These are phyloP conservation scores for Sturmia bella DNA, from an alignment of 2,888 invertebrate genomes.

Conservation along the genomic window DNA sequence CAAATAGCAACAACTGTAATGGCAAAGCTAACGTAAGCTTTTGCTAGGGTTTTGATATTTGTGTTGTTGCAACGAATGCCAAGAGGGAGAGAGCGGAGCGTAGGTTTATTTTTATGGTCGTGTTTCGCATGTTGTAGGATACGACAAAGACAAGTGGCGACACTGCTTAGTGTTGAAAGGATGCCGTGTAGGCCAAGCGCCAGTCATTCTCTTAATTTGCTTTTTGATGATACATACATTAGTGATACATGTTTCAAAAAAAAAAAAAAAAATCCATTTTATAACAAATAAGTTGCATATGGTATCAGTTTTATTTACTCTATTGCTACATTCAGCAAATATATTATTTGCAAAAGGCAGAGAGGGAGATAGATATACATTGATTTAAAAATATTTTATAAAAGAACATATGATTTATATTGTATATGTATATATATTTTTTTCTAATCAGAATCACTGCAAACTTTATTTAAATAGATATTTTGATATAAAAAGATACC, in stretches of 20 bases:
- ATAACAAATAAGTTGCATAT: constrained; percentile 40
- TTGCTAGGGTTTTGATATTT: constrained; percentile 18
- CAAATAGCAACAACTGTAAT: constrained; percentile 5
- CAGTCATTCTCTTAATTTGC: constrained; percentile 37
- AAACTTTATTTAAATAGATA: no score
- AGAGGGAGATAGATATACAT: neutral
- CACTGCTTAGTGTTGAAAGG: constrained; percentile 54
- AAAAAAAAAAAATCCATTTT: constrained; percentile 31
- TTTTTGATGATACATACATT: constrained; percentile 1
- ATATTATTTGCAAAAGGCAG: neutral
- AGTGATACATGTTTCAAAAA: constrained; percentile 23
- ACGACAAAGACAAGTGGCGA: constrained; percentile 66
- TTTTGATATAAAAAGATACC: no score
- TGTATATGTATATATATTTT: no score
- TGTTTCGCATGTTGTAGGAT: constrained; percentile 39
- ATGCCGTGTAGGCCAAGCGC: constrained; percentile 48
- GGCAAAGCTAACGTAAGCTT: constrained; percentile 56
- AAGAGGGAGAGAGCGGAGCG: constrained; percentile 54
- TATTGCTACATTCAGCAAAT: constrained; percentile 18
- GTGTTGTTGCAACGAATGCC: constrained; percentile 4
- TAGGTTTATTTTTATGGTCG: constrained; percentile 56
- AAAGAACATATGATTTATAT: no score
- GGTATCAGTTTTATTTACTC: constrained; percentile 31
- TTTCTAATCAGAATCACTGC: no score
- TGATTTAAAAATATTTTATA: no score